These are phyloP conservation scores for Rhinoptilus africanus DNA, from an alignment of 2,113 vertebrate species.

Conservation along the genomic window DNA sequence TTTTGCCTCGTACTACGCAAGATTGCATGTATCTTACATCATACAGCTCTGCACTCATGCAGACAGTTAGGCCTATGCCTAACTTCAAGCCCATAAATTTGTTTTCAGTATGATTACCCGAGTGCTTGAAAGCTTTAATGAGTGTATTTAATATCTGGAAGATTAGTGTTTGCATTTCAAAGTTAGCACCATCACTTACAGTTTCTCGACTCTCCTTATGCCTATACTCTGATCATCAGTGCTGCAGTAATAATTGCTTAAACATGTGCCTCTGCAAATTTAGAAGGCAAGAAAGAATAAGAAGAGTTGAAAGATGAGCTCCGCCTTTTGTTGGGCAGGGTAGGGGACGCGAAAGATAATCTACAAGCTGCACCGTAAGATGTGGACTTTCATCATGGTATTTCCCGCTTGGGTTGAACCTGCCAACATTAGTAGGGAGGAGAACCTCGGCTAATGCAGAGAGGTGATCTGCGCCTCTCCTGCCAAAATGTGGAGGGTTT, in stretches of 20 bases:
- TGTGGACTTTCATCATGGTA: neutral
- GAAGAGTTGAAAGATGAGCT: neutral
- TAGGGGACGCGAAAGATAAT: neutral
- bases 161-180: neutral
- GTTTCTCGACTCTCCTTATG: neutral
- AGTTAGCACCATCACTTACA: neutral
- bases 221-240: neutral
- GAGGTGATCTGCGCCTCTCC: fast-evolving
- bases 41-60: neutral
- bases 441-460: neutral
- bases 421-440: fast-evolving
- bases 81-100: neutral
- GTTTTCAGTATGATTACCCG: neutral
- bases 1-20: neutral
- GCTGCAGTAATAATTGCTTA: neutral
- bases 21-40: fast-evolving
- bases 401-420: neutral
- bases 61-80: neutral
- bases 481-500: too few relatives aligned
- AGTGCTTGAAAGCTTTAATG: neutral
- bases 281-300: neutral
- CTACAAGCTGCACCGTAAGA: neutral
- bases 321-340: neutral
- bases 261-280: neutral
- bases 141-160: neutral